Evolutionary conservation across 2,113 vertebrate genomes (phyloP), one percentile per base, ranked within the genome.

Genomic region (Eublepharis macularius): DNA sequence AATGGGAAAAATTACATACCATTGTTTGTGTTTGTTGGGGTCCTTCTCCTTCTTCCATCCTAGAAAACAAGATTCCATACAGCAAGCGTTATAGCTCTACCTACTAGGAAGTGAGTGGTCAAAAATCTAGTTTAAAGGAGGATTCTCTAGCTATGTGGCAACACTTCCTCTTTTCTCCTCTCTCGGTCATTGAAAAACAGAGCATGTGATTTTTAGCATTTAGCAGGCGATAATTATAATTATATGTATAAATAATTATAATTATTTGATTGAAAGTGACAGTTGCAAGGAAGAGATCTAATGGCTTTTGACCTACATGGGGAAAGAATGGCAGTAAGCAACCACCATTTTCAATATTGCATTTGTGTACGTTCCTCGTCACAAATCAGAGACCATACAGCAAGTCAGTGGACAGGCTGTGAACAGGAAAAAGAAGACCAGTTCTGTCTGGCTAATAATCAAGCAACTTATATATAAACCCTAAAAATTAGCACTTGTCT

Each of bases 61-160:
- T 95, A 95, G 93, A 94, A 95, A 94, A 95, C 83, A 95, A 95
- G 94, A 95, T 94, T 88, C 94, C 94, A 95, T 93, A 95, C 24
- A 94, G 94, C 93, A 95, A 94, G 93, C 0, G 92, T 95, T 95
- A 95, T 79, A 79, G 81, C 75, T 95, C 93, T 94, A 94, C 93
- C 92, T 95, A 95, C 93, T 94, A 93, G 92, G 80, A 93, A 93
- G 92, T 88, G 90, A 91, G 92, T 91, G 80, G 86, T 76, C 93
- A 94, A 93, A 94, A 94, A 90, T 90, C 78, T 93, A 87, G 93
- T 91, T 93, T 83, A 93, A 54, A 91, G 90, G 92, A 75, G 92
- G 86, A 86, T 83, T 87, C 84, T 32, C 39, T 39, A 86, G 69
- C 73, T n/a, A 90, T 49, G 90, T 43, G 92, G 82, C 57, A 89